These are phyloP conservation scores for Apomyelois bistriatella DNA, from an alignment of 2,888 invertebrate genomes.

Conservation along the genomic window DNA sequence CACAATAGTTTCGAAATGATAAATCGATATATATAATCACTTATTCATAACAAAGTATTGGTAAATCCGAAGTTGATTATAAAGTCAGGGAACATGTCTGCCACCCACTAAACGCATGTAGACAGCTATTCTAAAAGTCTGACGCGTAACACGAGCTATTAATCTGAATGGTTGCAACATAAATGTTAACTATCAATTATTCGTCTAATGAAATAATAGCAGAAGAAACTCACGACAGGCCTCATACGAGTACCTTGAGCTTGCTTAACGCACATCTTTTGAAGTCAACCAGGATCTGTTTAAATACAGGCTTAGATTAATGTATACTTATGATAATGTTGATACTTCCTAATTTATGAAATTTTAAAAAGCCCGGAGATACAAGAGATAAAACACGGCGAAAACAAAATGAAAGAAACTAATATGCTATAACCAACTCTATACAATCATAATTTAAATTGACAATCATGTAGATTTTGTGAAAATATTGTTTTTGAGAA, in stretches of 20 bases:
- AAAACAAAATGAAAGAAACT: no score
- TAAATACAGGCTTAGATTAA: neutral
- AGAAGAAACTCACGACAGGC: conserved; percentile 52
- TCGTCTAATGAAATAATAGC: conserved; percentile 67
- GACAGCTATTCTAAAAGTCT: conserved; percentile 35
- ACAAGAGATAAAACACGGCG: no score
- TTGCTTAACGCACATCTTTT: conserved; percentile 21
- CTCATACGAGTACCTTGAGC: conserved; percentile 30
- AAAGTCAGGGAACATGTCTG: conserved; percentile 30
- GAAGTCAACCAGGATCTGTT: conserved; percentile 17
- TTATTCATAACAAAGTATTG: conserved; percentile 50
- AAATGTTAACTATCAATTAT: conserved; percentile 68
- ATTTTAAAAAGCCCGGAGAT: no score
- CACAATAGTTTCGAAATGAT: conserved; percentile 54
- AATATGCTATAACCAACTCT: no score
- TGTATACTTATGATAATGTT: no score
- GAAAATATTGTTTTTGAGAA: no score
- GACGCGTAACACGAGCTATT: conserved; percentile 65
- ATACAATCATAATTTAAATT: no score
- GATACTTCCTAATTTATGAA: no score
- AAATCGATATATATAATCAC: conserved; percentile 54
- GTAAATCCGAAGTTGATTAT: conserved; percentile 39
- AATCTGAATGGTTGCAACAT: conserved; percentile 64
- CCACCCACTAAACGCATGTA: conserved; percentile 47
- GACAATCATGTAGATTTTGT: no score